Conservation (phyloP, 1,140 invertebrate species). For the Bombus sibiricus region DNA sequence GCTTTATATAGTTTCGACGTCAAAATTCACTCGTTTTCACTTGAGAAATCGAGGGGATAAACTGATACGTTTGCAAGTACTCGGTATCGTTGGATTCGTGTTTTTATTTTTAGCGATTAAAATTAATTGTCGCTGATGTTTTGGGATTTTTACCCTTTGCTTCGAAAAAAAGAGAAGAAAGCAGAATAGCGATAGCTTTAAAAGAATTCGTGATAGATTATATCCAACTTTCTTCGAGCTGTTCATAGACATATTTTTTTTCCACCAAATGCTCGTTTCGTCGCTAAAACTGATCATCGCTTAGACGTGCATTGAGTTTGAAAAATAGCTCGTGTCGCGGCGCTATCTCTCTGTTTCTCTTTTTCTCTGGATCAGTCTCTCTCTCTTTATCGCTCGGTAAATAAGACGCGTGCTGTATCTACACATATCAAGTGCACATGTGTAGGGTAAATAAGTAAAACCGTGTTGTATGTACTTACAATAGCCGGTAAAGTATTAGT, state of each 20-base stretch:
- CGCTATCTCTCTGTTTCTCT: constrained; percentile 30
- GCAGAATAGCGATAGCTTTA: neutral
- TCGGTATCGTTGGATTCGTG: neutral
- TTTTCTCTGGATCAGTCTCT: neutral
- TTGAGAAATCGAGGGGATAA: neutral
- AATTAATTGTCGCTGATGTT: neutral
- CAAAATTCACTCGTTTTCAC: neutral
- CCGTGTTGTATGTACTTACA: constrained; percentile 17
- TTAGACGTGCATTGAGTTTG: constrained; percentile 24
- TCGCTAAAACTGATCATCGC: constrained; percentile 17
- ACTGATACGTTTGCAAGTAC: constrained; percentile 7
- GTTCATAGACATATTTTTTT: constrained; percentile 7
- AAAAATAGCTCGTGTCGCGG: constrained; percentile 44
- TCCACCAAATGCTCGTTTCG: constrained; percentile 6
- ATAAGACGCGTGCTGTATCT: constrained; percentile 57
- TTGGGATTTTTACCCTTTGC: neutral
- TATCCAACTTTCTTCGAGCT: neutral
- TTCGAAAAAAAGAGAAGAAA: no score
- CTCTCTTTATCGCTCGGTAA: constrained; percentile 22
- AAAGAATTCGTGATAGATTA: neutral
- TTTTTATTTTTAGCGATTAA: neutral
- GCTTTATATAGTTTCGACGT: neutral
- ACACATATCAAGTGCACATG: constrained; percentile 24
- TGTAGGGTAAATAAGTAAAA: constrained; percentile 50
- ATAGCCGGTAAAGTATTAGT: constrained; percentile 11